Evolutionary conservation across 2,888 invertebrate genomes (phyloP), one percentile per base, ranked within the genome.

Genomic region (Anthrax anthrax): DNA sequence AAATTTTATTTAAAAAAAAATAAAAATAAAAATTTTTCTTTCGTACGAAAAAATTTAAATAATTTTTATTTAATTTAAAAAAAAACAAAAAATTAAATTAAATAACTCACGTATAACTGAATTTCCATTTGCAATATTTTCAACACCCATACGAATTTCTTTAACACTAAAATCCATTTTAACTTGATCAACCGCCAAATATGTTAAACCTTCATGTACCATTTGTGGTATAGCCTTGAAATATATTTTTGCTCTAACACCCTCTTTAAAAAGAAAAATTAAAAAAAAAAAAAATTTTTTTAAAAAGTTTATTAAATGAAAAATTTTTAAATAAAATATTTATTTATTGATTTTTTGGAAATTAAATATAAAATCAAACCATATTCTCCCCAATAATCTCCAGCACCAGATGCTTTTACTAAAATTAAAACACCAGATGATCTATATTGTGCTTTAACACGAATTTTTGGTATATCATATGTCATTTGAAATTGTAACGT

Each of bases 371-470:
- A n/a, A n/a, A n/a, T n/a, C 10, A 23, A 61, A 87, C 88, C 84
- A 59, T 88, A 88, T 69, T 87, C 85, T 47, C 88, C 88, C 87
- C 87, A 88, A 65, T 88, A 88, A 62, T 88, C 86, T 4, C 88
- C 88, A 43, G 85, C 84, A 4, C 88, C 87, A 0, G 85, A 83
- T 9, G 88, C 87, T 55, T 84, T 80, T 0, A 88, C 81, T 50
- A 87, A 72, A 55, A 88, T 78, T 47, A 88, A 71, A 9, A 85
- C 76, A 9, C 88, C 88, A 9, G 82, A 82, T 18, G 87, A 87
- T 55, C 83, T 78, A 68, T 87, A 88, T 57, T 81, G 80, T 1
- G 87, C 86, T 57, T 75, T 76, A 6, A 81, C 85, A 58, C 78
- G 77, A 60, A 88, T 87, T 65, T 78, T 81, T 8, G 87, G 86